Evolutionary conservation across 2,888 invertebrate species (phyloP).

Genomic region (Pristionchus exspectatus): DNA sequence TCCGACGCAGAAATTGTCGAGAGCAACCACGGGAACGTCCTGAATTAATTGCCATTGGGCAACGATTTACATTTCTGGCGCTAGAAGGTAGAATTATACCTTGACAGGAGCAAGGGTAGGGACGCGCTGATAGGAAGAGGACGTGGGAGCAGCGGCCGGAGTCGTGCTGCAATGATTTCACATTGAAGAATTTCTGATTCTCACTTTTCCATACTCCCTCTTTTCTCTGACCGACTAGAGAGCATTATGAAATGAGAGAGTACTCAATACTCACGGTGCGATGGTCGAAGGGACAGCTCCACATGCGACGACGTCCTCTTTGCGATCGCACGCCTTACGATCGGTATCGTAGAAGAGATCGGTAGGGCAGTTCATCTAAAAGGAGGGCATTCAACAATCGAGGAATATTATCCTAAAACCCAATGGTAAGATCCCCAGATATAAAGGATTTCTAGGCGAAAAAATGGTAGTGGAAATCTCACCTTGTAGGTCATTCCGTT

Average conservation of each 20-base stretch:
- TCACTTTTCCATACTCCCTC: too few relatives aligned
- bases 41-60: neutral
- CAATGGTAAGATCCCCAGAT: neutral
- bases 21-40: neutral
- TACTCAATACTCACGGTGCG: neutral
- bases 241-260: too few relatives aligned
- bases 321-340: conserved; percentile 28
- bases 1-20: conserved; percentile 50
- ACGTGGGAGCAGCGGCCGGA: neutral
- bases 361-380: conserved; percentile 40
- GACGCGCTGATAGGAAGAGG: neutral
- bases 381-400: neutral
- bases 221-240: too few relatives aligned
- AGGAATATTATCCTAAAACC: neutral
- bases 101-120: neutral
- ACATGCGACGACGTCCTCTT: conserved; percentile 39
- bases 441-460: neutral
- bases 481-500: conserved; percentile 35
- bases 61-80: neutral
- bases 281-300: conserved; percentile 6
- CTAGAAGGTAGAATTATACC: neutral
- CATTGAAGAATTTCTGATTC: neutral
- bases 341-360: conserved; percentile 44
- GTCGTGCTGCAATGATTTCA: neutral
- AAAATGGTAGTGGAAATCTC: neutral